Base-by-base conservation (phyloP, 2,113 vertebrate genomes). In the Hylia prasina region DNA sequence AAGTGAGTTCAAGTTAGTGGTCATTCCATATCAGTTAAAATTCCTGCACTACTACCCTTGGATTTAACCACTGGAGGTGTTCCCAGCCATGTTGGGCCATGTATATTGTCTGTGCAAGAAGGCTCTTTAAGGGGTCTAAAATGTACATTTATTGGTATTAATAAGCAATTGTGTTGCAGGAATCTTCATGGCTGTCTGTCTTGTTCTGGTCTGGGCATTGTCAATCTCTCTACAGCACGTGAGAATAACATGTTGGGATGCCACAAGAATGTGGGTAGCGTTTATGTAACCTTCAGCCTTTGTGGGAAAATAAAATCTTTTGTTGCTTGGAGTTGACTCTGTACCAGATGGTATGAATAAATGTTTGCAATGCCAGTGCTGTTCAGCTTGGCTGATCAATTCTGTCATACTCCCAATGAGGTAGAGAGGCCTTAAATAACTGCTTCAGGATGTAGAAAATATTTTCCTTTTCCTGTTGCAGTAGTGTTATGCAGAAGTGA, bases 221-320 rank as follows among this genome's bases (percentile, higher is more conserved):
- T 92, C 87, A 75, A 56, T 84, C 88, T 93, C 81, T 73, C 72
- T 94, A 65, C n/a, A 84, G 65, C 95, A 94, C 6, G 31, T 95
- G 95, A 95, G 94, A 96, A 89, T 93, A 90, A 60, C 82, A 94
- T 85, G 50, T 64, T 86, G 69, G 87, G 91, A 95, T 83, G 86
- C 92, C 95, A 84, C 89, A 94, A 90, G 71, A 91, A 93, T 84
- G 87, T 87, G 97, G 92, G 94, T 87, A 92, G 83, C 89, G 54
- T 94, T 96, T 76, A 50, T 57, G 69, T 84, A 93, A 83, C 77
- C 80, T 89, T 92, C 77, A 96, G 95, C 95, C 90, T 92, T 96
- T 96, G 96, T 96, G 96, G 94, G 94, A 96, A 97, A 97, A 96
- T 96, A 96, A 97, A 96, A 91, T 91, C 89, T 84, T 95, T 97